Base-by-base conservation (phyloP, 92 coral and sea anemone species). In the Anthopleura xanthogrammica region DNA sequence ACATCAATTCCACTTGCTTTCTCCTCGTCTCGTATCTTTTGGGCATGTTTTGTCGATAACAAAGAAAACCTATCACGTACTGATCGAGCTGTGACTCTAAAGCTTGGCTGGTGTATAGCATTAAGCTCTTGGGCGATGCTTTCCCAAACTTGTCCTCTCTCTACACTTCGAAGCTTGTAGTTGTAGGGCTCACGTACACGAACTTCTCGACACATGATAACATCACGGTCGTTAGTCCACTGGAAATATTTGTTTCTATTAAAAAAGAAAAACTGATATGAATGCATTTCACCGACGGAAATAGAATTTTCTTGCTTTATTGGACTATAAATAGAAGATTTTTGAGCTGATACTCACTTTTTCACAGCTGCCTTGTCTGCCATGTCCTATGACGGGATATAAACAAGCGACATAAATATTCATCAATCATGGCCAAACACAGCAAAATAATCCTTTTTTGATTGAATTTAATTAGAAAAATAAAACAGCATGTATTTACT, bases 41-140 rank as follows among this genome's bases (percentile, higher is more conserved):
- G 60, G 48, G 83, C 50, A 60, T 82, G 60, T 78, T 56, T 83
- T 12, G 80, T 24, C 41, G 56, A 75, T 41, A 87, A 60, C 41
- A 58, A 75, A 42, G 86, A 66, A 66, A 82, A 82, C 19, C 86
- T 76, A 70, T 87, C 90, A 17, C 90, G 70, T 39, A 87, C 86
- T 23, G 86, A 77, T 73, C 91, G 22, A 22, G 87, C 66, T 16
- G 82, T 79, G 6, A 88, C 87, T 79, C 85, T 88, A 80, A 83
- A 88, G 24, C 62, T 83, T 22, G 82, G 87, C 52, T 71, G 82
- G 55, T 17, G 41, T 9, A 56, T 87, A 42, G 9, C 43, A 77
- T 82, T 77, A 70, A 87, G 76, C n/a, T 65, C 60, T 29, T 41
- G 46, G 54, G 87, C 64, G 43, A 82, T 75, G 48, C 29, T 72